phyloP scores from a whole-genome alignment of 2,888 invertebrate genomes.

The Meteorus colon region DNA sequence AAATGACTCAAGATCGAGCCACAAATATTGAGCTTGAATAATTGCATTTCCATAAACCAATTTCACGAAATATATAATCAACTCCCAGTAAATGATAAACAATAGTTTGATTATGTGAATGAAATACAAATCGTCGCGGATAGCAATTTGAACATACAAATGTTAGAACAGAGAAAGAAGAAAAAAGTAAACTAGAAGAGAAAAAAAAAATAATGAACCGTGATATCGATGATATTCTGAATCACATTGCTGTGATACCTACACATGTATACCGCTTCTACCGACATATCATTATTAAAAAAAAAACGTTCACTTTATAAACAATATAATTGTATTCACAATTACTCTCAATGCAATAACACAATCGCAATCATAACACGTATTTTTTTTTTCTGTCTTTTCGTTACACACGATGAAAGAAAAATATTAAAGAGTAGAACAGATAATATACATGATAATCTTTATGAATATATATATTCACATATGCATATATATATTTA shows the following conservation, averaged over 20 bases:
- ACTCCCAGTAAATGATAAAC: not conserved
- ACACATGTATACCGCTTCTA: conserved; percentile 58
- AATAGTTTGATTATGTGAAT: not conserved
- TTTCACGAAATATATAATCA: not conserved
- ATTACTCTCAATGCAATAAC: conserved; percentile 35
- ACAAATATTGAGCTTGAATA: not conserved
- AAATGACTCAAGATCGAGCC: conserved; percentile 25
- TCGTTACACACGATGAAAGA: conserved; percentile 26
- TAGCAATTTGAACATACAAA: conserved; percentile 30
- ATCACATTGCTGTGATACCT: conserved; percentile 69
- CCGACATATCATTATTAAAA: conserved; percentile 68
- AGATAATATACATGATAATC: not conserved
- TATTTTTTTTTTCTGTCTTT: conserved; percentile 49
- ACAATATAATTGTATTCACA: conserved; percentile 46
- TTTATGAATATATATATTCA: conserved; percentile 53
- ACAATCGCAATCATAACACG: conserved; percentile 23
- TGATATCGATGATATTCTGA: conserved; percentile 60
- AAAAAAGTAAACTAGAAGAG: conserved; percentile 32
- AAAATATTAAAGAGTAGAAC: not conserved
- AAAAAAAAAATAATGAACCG: conserved; percentile 49
- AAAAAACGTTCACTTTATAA: conserved; percentile 49
- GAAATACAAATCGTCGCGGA: not conserved
- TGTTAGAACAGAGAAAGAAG: conserved; percentile 11
- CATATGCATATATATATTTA: conserved; percentile 47
- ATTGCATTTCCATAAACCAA: not conserved